These are phyloP conservation scores for Tangara arthus DNA, from an alignment of 2,797 vertebrate species.

Conservation along the genomic window DNA sequence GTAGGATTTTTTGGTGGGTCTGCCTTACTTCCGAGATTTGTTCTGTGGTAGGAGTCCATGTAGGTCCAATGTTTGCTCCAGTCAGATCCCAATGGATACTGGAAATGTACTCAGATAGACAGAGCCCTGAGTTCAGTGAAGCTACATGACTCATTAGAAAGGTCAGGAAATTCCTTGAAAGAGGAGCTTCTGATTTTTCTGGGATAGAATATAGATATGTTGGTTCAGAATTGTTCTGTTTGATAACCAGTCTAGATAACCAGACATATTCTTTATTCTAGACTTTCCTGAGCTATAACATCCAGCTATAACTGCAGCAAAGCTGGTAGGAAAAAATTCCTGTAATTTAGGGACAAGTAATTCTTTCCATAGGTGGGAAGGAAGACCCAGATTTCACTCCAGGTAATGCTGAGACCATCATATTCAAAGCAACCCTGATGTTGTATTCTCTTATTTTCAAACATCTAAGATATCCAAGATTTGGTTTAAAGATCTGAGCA, in stretches of 20 bases:
- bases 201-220: not conserved
- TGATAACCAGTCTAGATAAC: not conserved
- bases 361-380: not conserved
- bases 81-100: not conserved
- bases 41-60: not conserved
- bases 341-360: not conserved
- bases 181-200: not conserved
- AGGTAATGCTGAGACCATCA: not conserved
- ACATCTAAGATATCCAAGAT: not conserved
- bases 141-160: accelerated
- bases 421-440: not conserved
- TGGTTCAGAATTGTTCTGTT: not conserved
- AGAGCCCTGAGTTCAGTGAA: not conserved
- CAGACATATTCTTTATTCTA: not conserved
- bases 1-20: not conserved
- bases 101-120: not conserved
- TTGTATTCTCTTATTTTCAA: not conserved
- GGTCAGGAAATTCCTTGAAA: not conserved
- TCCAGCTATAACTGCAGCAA: not conserved
- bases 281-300: not conserved
- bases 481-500: not conserved
- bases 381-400: not conserved
- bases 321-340: not conserved
- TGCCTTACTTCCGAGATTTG: not conserved
- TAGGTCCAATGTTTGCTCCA: not conserved